These are phyloP conservation scores for Macheiramphus alcinus DNA, from an alignment of 2,113 vertebrate genomes.

Conservation along the genomic window DNA sequence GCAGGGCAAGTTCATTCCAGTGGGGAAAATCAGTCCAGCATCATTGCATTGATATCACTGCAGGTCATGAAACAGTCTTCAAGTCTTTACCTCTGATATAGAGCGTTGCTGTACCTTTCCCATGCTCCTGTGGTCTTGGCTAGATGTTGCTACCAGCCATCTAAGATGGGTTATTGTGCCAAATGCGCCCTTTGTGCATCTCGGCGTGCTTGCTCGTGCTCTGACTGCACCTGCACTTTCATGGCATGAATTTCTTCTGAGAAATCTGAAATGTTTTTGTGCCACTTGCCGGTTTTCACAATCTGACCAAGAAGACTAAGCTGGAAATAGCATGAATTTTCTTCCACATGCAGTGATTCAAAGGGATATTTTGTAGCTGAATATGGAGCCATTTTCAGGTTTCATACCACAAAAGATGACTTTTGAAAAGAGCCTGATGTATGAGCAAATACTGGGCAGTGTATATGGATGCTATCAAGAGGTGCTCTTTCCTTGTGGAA, in stretches of 20 bases:
- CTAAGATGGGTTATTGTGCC: background rate
- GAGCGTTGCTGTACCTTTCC: background rate
- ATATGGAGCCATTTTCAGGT: background rate
- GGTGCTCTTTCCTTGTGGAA: background rate
- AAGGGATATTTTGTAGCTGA: background rate
- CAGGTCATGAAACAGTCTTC: background rate
- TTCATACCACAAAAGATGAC: background rate
- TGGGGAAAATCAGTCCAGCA: background rate
- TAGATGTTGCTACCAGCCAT: background rate
- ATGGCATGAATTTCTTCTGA: background rate
- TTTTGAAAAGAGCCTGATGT: background rate
- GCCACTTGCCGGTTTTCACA: background rate
- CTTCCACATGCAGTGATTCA: background rate
- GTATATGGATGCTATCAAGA: background rate
- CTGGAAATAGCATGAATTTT: background rate
- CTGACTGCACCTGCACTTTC: background rate
- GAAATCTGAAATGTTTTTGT: background rate
- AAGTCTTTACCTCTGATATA: accelerated
- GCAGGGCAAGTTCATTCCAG: background rate
- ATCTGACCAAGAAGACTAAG: background rate
- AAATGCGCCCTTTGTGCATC: accelerated
- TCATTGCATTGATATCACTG: accelerated
- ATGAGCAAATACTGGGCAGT: background rate
- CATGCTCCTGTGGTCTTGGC: accelerated
- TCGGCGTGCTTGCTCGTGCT: background rate